phyloP scores from a whole-genome alignment of 2,113 vertebrate genomes.

The Rhinichthys klamathensis region DNA sequence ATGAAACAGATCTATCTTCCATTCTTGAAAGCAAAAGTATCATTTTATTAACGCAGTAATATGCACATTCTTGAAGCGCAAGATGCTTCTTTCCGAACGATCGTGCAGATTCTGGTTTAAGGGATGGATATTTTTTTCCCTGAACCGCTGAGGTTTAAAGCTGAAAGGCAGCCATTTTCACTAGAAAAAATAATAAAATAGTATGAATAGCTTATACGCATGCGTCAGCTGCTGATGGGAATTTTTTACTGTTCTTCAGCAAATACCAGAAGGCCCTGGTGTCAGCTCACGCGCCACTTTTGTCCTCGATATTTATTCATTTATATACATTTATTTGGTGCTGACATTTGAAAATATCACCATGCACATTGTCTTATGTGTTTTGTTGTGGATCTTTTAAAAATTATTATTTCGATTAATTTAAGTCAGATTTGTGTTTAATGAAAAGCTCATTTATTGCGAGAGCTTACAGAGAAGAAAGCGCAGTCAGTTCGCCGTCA shows the following conservation, averaged over 20 bases:
- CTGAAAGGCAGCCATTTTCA: slow-evolving; percentile 80
- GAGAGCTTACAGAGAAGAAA: neutral
- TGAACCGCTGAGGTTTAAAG: slow-evolving; percentile 68
- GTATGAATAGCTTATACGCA: slow-evolving; percentile 66
- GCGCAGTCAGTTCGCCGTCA: neutral
- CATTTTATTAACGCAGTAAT: slow-evolving; percentile 49
- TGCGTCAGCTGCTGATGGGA: slow-evolving; percentile 67
- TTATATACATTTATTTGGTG: neutral
- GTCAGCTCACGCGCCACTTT: neutral
- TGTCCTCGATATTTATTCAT: neutral
- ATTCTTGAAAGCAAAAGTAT: slow-evolving; percentile 67
- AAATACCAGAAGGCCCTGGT: neutral
- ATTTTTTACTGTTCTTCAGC: slow-evolving; percentile 49
- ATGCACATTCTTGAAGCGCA: slow-evolving; percentile 29
- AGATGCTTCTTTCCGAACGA: neutral
- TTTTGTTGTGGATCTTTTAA: neutral
- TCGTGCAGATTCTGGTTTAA: slow-evolving; percentile 45
- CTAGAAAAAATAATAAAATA: slow-evolving; percentile 65
- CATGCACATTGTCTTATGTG: neutral
- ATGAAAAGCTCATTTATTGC: neutral
- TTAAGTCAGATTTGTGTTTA: neutral
- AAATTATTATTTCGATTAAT: neutral
- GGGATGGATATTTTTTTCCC: slow-evolving; percentile 54
- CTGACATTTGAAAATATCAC: neutral
- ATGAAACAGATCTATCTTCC: slow-evolving; percentile 67